Evolutionary conservation across 2,888 invertebrate species (phyloP).

Genomic region (Syritta pipiens): DNA sequence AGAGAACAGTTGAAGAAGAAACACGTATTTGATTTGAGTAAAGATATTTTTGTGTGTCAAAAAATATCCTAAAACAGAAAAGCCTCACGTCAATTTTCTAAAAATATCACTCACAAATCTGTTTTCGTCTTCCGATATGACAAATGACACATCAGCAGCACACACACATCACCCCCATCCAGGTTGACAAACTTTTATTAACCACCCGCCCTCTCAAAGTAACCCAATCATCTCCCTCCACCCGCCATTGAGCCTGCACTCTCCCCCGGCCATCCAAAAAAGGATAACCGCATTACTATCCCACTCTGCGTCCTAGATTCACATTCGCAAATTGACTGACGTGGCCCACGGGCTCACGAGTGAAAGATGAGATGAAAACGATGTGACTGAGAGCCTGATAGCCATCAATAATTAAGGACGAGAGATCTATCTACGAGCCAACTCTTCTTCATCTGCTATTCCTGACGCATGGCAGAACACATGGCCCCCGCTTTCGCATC

Average conservation of each 20-base stretch:
- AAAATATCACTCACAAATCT: too few relatives aligned
- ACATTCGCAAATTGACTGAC: background rate
- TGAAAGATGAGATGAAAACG: conserved; percentile 20
- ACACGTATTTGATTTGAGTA: too few relatives aligned
- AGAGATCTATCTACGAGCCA: conserved; percentile 1
- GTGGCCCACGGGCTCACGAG: background rate
- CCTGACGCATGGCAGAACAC: conserved; percentile 17
- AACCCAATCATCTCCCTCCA: background rate
- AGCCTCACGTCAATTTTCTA: too few relatives aligned
- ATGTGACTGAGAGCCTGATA: conserved; percentile 33
- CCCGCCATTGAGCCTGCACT: too few relatives aligned
- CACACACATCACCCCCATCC: too few relatives aligned
- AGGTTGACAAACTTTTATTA: conserved; percentile 14
- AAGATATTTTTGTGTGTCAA: too few relatives aligned
- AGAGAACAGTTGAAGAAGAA: too few relatives aligned
- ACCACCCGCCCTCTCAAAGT: too few relatives aligned
- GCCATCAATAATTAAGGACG: conserved; percentile 43
- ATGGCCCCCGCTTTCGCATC: background rate
- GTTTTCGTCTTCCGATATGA: too few relatives aligned
- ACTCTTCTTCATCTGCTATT: conserved; percentile 29
- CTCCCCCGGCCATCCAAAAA: too few relatives aligned
- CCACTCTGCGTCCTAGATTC: background rate
- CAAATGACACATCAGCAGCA: too few relatives aligned
- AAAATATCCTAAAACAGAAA: too few relatives aligned
- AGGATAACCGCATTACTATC: conserved; percentile 4